Conservation (phyloP, 1,140 invertebrate genomes). For the Helicorthomorpha holstii region DNA sequence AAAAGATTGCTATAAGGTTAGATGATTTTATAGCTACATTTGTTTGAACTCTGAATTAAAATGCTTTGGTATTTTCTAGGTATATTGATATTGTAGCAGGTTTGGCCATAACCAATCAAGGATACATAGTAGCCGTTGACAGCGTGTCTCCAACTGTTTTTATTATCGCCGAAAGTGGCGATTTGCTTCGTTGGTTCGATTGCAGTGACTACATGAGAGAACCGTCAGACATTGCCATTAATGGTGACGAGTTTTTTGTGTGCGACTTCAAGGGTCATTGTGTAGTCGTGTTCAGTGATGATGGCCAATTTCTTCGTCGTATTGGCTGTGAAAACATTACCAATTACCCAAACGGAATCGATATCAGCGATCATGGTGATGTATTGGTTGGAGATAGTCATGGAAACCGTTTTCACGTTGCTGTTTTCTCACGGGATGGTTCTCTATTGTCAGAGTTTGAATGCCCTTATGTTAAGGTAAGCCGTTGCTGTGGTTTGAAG, state of each 20-base stretch:
- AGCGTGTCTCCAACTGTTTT: constrained; percentile 94
- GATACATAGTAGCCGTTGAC: constrained; percentile 90
- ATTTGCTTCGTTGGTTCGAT: constrained; percentile 85
- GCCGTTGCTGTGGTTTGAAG: constrained; percentile 89
- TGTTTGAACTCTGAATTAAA: neutral
- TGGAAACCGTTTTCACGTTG: constrained; percentile 92
- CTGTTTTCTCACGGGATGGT: constrained; percentile 75
- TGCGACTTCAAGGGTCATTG: constrained; percentile 97
- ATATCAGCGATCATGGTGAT: constrained; percentile 89
- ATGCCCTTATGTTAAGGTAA: constrained; percentile 92
- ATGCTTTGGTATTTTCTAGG: constrained; percentile 22
- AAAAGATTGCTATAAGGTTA: constrained; percentile 66
- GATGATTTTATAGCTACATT: constrained; percentile 2
- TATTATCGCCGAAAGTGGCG: constrained; percentile 73
- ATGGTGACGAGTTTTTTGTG: constrained; percentile 82
- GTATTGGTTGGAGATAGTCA: constrained; percentile 92
- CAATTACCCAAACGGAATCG: constrained; percentile 94
- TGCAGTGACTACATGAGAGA: constrained; percentile 94
- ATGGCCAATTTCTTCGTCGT: constrained; percentile 72
- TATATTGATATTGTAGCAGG: constrained; percentile 97
- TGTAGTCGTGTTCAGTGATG: constrained; percentile 85
- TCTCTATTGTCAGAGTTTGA: constrained; percentile 81
- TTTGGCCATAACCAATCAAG: constrained; percentile 70
- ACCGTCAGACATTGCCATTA: constrained; percentile 88
- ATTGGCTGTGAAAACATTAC: constrained; percentile 90